These are phyloP conservation scores for Brenthis hecate DNA, from an alignment of 2,888 invertebrate species.

Conservation along the genomic window DNA sequence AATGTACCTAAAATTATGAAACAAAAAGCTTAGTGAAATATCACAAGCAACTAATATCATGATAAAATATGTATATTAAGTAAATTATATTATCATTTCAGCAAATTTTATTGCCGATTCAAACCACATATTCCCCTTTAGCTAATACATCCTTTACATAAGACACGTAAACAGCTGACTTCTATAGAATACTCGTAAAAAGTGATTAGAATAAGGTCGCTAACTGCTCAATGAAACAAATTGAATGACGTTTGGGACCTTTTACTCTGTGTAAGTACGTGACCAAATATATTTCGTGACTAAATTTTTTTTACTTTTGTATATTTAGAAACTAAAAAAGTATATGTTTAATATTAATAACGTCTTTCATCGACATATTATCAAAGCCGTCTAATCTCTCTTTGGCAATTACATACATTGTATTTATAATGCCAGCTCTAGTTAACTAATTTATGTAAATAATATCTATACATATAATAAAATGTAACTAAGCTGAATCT, in stretches of 20 bases:
- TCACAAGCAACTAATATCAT: no score
- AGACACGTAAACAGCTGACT: constrained; percentile 1
- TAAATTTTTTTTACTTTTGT: constrained; percentile 6
- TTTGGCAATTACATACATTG: background rate
- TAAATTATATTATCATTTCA: no score
- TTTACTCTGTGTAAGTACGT: constrained; percentile 22
- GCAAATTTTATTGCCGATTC: no score
- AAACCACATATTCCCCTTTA: background rate
- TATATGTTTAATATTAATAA: background rate
- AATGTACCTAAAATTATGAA: no score
- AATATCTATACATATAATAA: no score
- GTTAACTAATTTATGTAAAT: no score
- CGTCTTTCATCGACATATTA: constrained; percentile 1
- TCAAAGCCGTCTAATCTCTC: background rate
- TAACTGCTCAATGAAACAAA: constrained; percentile 23
- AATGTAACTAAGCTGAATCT: no score
- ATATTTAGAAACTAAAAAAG: constrained; percentile 3
- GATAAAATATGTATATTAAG: no score
- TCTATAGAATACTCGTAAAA: constrained; percentile 10
- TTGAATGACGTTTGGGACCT: constrained; percentile 25
- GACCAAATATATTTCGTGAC: constrained; percentile 35
- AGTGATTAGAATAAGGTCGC: constrained; percentile 27
- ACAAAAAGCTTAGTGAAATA: no score
- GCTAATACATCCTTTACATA: background rate
- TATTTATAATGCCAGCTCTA: no score